A percentile compares a stretch with the other conserved stretches of the same genome.
Conservation (phyloP, 1,140 invertebrate species). For the Trichonephila clavata region DNA sequence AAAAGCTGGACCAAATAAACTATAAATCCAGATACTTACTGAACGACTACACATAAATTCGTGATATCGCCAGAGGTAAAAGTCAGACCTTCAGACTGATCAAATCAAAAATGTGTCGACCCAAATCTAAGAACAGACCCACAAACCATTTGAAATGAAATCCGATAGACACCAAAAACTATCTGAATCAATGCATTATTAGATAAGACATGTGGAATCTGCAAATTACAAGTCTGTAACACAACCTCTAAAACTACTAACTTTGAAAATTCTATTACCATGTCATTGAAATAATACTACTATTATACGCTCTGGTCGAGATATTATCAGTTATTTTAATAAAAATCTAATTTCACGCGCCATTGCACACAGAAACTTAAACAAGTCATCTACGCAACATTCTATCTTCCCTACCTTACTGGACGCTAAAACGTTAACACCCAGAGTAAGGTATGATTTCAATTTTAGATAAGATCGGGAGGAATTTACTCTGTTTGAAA, state of each 20-base stretch:
- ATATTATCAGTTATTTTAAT: conserved; percentile 29
- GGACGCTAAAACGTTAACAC: neutral
- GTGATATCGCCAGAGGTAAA: too few species aligned
- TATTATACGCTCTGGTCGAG: neutral
- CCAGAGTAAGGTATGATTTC: neutral
- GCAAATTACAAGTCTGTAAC: neutral
- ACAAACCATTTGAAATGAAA: neutral
- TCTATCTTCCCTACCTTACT: too few species aligned
- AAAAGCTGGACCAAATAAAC: too few species aligned
- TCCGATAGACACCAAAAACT: neutral
- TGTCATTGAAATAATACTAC: conserved; percentile 17
- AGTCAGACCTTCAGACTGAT: too few species aligned
- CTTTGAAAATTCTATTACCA: neutral
- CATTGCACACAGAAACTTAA: neutral
- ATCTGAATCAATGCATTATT: neutral
- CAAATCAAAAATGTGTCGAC: neutral
- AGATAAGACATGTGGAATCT: neutral
- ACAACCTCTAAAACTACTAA: neutral
- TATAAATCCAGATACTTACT: too few species aligned
- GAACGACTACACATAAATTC: too few species aligned
- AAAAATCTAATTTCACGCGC: conserved; percentile 20
- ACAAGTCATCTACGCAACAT: neutral
- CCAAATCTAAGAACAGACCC: neutral
- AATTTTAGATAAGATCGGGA: neutral
- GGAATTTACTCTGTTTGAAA: neutral